Evolutionary conservation across 2,113 vertebrate species (phyloP).

Genomic region (Hirundichthys speculiger): DNA sequence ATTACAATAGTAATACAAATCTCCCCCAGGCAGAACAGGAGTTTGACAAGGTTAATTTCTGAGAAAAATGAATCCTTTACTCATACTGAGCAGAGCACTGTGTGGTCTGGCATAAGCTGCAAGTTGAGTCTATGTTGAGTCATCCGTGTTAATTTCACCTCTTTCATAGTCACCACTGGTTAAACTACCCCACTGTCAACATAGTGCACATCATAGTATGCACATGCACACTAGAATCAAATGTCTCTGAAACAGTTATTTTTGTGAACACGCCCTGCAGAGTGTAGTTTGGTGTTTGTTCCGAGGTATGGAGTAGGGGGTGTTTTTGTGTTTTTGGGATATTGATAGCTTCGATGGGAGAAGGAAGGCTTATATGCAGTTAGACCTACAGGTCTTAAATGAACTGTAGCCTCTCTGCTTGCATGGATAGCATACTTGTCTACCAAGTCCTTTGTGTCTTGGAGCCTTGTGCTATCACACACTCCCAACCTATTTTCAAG

Average conservation of each 20-base stretch:
- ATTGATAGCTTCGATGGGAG: slow-evolving; percentile 59
- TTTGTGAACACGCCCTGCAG: slow-evolving; percentile 1
- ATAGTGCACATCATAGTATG: slow-evolving; percentile 4
- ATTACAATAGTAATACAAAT: slow-evolving; percentile 73
- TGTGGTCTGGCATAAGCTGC: slow-evolving; percentile 33
- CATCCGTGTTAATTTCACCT: slow-evolving; percentile 38
- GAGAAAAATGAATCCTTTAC: slow-evolving; percentile 72
- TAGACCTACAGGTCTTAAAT: slow-evolving; percentile 61
- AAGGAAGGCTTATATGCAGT: slow-evolving; percentile 44
- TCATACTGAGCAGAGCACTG: slow-evolving; percentile 35
- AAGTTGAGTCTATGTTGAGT: slow-evolving; percentile 35
- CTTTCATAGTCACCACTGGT: slow-evolving; percentile 30
- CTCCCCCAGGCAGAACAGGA: slow-evolving; percentile 58
- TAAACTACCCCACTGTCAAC: slow-evolving; percentile 10
- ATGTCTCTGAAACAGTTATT: slow-evolving; percentile 2
- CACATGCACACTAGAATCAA: slow-evolving; percentile 2
- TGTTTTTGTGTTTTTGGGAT: slow-evolving; percentile 47
- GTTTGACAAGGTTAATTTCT: slow-evolving; percentile 73
- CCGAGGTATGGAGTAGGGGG: background rate
- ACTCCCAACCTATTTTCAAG: slow-evolving; percentile 16
- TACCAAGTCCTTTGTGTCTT: slow-evolving; percentile 3
- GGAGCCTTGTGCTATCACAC: slow-evolving; percentile 15
- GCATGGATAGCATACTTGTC: slow-evolving; percentile 37
- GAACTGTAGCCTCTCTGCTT: slow-evolving; percentile 58
- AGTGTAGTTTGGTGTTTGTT: slow-evolving; percentile 12